These are phyloP conservation scores for Eciton burchellii DNA, from an alignment of 1,140 invertebrate species.

Conservation along the genomic window DNA sequence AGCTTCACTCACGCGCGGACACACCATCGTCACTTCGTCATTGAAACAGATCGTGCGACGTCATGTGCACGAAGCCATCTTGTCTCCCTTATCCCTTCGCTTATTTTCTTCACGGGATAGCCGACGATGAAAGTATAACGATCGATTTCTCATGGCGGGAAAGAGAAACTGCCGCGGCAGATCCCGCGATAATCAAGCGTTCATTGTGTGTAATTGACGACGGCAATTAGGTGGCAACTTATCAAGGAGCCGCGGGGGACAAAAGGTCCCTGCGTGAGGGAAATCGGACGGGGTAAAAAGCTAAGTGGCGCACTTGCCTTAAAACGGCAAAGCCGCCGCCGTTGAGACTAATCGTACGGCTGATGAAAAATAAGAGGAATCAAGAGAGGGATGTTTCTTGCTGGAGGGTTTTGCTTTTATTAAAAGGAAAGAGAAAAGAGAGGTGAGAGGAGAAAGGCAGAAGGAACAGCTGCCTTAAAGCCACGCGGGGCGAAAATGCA, in stretches of 20 bases:
- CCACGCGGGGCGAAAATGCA: conserved; percentile 12
- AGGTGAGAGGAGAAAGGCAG: neutral
- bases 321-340: conserved; percentile 22
- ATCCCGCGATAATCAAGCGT: conserved; percentile 21
- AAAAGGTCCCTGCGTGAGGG: neutral
- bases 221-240: conserved; percentile 34
- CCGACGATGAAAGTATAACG: neutral
- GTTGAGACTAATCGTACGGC: conserved; percentile 40
- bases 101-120: neutral
- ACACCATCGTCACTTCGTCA: too few relatives aligned
- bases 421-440: neutral
- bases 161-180: neutral
- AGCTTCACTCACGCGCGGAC: too few relatives aligned
- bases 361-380: conserved; percentile 44
- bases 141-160: conserved; percentile 3
- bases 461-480: conserved; percentile 1
- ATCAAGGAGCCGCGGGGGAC: neutral
- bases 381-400: conserved; percentile 39
- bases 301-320: conserved; percentile 28
- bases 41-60: too few relatives aligned
- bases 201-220: conserved; percentile 12
- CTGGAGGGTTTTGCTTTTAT: conserved; percentile 35
- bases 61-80: neutral
- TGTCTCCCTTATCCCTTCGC: neutral
- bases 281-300: conserved; percentile 22